Evolutionary conservation across 2,888 invertebrate genomes (phyloP), one percentile per base, ranked within the genome.

Genomic region (Phortica magna): DNA sequence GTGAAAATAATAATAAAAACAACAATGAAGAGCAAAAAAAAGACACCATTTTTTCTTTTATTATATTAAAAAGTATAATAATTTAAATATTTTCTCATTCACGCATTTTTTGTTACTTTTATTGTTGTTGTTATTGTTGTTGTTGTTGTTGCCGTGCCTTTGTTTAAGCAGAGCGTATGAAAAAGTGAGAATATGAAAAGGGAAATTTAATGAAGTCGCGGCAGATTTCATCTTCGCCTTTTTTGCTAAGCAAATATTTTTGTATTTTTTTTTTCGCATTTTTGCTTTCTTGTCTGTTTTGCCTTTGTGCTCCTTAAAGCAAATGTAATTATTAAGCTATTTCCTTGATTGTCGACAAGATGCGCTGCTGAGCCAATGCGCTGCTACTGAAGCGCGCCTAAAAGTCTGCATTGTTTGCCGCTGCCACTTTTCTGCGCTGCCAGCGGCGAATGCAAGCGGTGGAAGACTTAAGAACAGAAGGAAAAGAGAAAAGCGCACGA

Each of bases 51-150:
- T 19, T 76, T 75, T 74, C 64, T 55, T 74, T 79, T 78, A 80
- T 77, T 74, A 78, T 48, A 78, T 78, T 79, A 76, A 80, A 77
- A 71, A 74, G 73, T 75, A 80, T 79, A 80, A 78, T 76, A 78
- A 76, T 77, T 78, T 76, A 78, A 79, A 79, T 78, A 78, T 79
- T 80, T 76, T 77, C 42, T 53, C 74, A 74, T 78, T 79, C 74
- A 75, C 57, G 43, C 59, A 10, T 71, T 73, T 57, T 74, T 41
- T 73, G 39, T 19, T 22, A 31, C 19, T 68, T 7, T 42, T 57
- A 53, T 42, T 59, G 39, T 65, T 71, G 19, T 64, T 74, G 68
- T 19, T 53, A 59, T 19, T 53, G 71, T 57, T 42, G 61, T 14
- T 67, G 3, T 41, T 71, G 53, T 61, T 73, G 42, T 75, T 73